Base-by-base conservation (phyloP, 2,888 invertebrate genomes). In the Mythimna lalbum region DNA sequence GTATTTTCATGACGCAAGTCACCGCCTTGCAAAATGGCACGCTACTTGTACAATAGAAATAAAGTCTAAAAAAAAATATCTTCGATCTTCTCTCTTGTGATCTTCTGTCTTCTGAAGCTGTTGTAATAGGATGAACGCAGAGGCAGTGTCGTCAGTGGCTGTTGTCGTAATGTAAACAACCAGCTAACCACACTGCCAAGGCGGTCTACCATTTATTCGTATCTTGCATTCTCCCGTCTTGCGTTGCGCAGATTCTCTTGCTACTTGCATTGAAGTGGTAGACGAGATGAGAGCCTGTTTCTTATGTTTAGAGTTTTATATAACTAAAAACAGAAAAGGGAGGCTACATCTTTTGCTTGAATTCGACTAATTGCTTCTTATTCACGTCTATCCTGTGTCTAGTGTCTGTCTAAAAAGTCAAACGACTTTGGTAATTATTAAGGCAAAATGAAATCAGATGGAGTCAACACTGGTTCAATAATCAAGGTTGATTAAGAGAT, bases 121-220 rank as follows among this genome's bases (percentile, higher is more conserved):
- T 52, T 59, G 79, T 5, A 53, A 39, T 49, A 89, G 95, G 95
- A 93, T 90, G 96, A 94, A 97, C 98, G 97, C 97, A 97, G 97
- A 96, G 98, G 99, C 98, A 98, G 98, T 98, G 98, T 96, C 97
- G 98, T 97, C 98, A 99, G 98, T 98, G 99, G 99, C 98, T 98
- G 99, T 99, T 97, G 87, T 84, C 95, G 87, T 91, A 63, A 81
- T 82, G 92, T 92, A 97, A 98, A 99, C 99, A 99, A 99, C 99
- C 99, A 99, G 99, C 99, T 99, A 99, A 99, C 99, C 99, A 99
- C 99, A 99, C 99, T 99, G 99, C 99, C 99, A 99, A 96, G 96
- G 97, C 97, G 98, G 97, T 96, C 96, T 92, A 94, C 95, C 95
- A 89, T 83, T 79, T 80, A 68, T 33, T 80, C 62, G 50, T 81